phyloP scores from a whole-genome alignment of 2,797 vertebrate species.

The Pempheris klunzingeri region DNA sequence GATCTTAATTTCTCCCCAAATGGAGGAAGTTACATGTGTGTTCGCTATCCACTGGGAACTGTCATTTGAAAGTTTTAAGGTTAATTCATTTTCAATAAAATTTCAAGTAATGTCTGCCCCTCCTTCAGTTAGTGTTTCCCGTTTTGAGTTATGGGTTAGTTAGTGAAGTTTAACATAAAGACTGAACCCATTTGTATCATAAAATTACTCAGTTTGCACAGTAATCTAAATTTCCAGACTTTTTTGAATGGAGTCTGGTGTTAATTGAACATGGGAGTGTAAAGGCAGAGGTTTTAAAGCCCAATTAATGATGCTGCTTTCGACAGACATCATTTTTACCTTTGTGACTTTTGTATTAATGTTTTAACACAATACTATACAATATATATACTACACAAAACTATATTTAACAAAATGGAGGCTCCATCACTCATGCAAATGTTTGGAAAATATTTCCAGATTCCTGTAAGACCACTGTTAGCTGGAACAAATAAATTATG shows the following conservation, averaged over 20 bases:
- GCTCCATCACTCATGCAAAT: neutral
- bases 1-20: neutral
- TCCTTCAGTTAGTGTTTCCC: too few species aligned
- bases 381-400: too few species aligned
- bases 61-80: neutral
- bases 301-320: neutral
- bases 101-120: too few species aligned
- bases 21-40: accelerated
- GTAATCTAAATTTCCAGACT: neutral
- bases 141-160: too few species aligned
- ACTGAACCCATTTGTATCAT: neutral
- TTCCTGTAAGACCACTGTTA: neutral
- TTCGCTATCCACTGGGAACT: neutral
- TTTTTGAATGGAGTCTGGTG: neutral
- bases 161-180: neutral
- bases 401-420: too few species aligned
- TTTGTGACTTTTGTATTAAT: neutral
- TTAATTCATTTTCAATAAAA: neutral
- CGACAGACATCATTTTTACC: neutral
- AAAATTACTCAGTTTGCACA: neutral
- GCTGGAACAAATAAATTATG: neutral
- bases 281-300: neutral
- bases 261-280: neutral
- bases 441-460: neutral
- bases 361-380: neutral